Percentiles rank a stretch among this genome's conserved stretches.
Evolutionary conservation across 2,888 invertebrate species (phyloP).

Genomic region (Cheilosia soror): DNA sequence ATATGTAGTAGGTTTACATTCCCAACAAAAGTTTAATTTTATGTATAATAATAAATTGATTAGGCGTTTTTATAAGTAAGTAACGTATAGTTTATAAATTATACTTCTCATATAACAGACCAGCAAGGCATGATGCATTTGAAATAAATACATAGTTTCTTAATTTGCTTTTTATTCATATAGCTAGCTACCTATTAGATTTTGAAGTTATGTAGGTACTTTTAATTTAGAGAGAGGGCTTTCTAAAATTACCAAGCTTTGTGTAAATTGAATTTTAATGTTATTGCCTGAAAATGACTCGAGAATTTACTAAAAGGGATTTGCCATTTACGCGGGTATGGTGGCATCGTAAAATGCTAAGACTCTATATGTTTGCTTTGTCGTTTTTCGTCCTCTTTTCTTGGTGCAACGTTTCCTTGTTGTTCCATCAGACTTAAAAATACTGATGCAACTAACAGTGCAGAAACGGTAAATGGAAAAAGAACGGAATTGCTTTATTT

Average conservation of each 20-base stretch:
- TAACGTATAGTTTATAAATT: too few relatives aligned
- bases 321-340: constrained; percentile 50
- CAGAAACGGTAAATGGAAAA: constrained; percentile 32
- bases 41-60: too few relatives aligned
- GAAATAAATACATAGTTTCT: too few relatives aligned
- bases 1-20: too few relatives aligned
- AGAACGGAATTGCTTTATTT: constrained; percentile 66
- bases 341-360: constrained; percentile 56
- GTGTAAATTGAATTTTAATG: constrained; percentile 32
- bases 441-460: constrained; percentile 43
- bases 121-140: too few relatives aligned
- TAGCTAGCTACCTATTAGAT: neutral
- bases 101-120: too few relatives aligned
- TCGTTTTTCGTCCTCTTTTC: neutral
- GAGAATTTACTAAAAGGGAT: constrained; percentile 59
- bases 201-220: neutral
- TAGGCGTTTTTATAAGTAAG: too few relatives aligned
- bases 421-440: constrained; percentile 29
- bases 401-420: constrained; percentile 4
- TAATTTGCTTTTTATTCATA: too few relatives aligned
- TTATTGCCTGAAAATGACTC: constrained; percentile 42
- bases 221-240: neutral
- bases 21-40: too few relatives aligned
- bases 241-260: neutral
- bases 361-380: constrained; percentile 14